Evolutionary conservation across 2,888 invertebrate genomes (phyloP).

Genomic region (Acanthosoma haemorrhoidale): DNA sequence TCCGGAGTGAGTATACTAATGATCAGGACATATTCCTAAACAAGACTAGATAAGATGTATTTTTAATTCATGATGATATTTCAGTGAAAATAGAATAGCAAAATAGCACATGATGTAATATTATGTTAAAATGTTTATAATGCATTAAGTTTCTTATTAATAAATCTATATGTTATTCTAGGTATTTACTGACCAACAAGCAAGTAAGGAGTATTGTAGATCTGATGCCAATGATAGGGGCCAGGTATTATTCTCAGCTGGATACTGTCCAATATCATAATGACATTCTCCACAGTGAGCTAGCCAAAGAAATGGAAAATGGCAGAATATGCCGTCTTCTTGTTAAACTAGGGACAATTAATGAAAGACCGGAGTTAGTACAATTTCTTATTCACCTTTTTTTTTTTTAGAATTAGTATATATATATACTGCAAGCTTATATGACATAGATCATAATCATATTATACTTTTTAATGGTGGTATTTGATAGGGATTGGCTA

Average conservation of each 20-base stretch:
- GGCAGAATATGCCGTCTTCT: slow-evolving; percentile 85
- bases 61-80: no score
- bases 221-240: slow-evolving; percentile 99
- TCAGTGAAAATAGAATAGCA: no score
- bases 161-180: slow-evolving; percentile 48
- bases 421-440: background rate
- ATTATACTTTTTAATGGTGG: no score
- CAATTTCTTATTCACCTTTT: no score
- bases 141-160: no score
- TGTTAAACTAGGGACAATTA: slow-evolving; percentile 86
- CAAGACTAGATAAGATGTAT: no score
- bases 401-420: background rate
- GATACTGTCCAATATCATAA: slow-evolving; percentile 82
- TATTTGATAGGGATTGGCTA: no score
- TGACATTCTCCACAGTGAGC: slow-evolving; percentile 84
- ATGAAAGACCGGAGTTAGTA: slow-evolving; percentile 84
- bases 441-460: no score
- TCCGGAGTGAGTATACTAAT: no score
- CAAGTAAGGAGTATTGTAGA: slow-evolving; percentile 79
- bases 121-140: no score
- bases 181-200: slow-evolving; percentile 67
- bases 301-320: slow-evolving; percentile 91
- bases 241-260: slow-evolving; percentile 91
- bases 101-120: no score
- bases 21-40: no score